Base-by-base conservation (phyloP, 2,113 vertebrate genomes). In the Falcunculus frontatus region DNA sequence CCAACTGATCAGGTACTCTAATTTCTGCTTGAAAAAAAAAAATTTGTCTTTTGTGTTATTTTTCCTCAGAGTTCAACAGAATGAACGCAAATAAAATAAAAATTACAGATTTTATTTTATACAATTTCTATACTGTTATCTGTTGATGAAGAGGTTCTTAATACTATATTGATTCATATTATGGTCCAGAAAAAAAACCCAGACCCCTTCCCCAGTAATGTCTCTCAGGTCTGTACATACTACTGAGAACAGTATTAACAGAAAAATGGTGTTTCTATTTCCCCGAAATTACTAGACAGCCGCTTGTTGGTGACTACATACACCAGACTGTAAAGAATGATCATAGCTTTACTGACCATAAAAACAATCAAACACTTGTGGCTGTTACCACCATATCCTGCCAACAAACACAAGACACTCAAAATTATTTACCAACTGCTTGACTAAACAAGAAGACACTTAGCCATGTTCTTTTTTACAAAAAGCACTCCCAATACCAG, bases 11-110 rank as follows among this genome's bases (percentile, higher is more conserved):
- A 60, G 94, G 97, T 52, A 97, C 84, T 73, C 52, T 96, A 76
- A 92, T 93, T 86, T 96, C 97, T 98, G 97, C 81, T 95, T 96
- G 91, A 78, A 97, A 97, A 97, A 96, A 96, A 29, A 95, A 92
- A 59, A 77, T 75, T 91, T 78, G 16, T 9, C 65, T 75, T 84
- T 84, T 19, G 63, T 9, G n/a, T 92, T 72, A 56, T 77, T 93
- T 62, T 50, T 89, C 44, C 91, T 95, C 44, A 35, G 37, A 84
- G 77, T 49, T 92, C 44, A 96, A 94, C 18, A 96, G 70, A 81
- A 30, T 32, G 10, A 77, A 93, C 68, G 67, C 32, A 80, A 57
- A 87, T 29, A 56, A 96, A 87, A 88, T 19, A 39, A 89, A 79
- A 75, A 85, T 37, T 39, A 62, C 1, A 4, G 33, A 84, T 81